Evolutionary conservation across 2,888 invertebrate species (phyloP), one percentile per base, ranked within the genome.

Genomic region (Lasioglossum vierecki): DNA sequence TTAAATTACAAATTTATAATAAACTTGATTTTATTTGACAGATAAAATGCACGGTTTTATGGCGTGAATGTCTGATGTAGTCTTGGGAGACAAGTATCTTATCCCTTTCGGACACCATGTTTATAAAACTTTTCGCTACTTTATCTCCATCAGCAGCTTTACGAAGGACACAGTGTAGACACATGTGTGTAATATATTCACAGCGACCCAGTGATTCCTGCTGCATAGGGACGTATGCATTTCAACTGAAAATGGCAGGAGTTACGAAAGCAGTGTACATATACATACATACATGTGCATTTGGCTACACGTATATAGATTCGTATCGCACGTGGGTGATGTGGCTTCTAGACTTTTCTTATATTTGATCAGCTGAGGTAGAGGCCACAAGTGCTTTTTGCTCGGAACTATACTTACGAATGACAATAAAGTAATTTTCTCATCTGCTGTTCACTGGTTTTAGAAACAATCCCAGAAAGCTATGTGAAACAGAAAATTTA

Each of bases 341-440:
- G 66, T 9, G 66, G 35, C 66, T 66, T 30, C 8, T 35, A 66
- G 35, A 35, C 35, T 35, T 18, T 66, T 66, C 35, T 66, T 66
- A 66, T 66, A 66, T 66, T 66, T 66, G 66, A 66, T 66, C 66
- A 35, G 35, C 66, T 66, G 35, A 66, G 66, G 35, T 18, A 35
- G 35, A 66, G 30, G 6, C 35, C 22, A 18, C 18, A 3, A 66
- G 35, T 66, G 30, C 66, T 66, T 35, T 66, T 18, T 66, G 30
- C 35, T 9, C 8, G 35, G 18, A 35, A 66, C 8, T 35, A 35
- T 66, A 35, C 35, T 66, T 66, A 35, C 66, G 35, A 35, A 30
- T 66, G 66, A 66, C 35, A 66, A 22, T 66, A 35, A 66, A 35
- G 35, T 8, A 35, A 35, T 22, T 66, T 22, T 35, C 8, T 30